phyloP scores from a whole-genome alignment of 1,140 invertebrate species.

The Neodiprion fabricii region DNA sequence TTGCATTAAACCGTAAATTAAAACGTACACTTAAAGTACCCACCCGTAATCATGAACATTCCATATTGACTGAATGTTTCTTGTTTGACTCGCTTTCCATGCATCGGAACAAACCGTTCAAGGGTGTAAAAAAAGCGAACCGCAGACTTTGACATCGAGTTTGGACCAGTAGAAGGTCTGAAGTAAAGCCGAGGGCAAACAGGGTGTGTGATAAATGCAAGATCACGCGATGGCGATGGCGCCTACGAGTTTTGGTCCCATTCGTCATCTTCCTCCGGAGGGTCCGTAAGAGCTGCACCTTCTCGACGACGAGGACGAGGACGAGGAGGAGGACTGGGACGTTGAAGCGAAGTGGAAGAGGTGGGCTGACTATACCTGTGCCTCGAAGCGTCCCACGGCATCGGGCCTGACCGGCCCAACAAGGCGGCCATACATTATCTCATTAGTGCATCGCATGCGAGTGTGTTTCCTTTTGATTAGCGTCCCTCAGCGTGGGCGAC shows the following conservation, averaged over 20 bases:
- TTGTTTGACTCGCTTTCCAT: too few relatives aligned
- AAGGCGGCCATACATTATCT: constrained; percentile 17
- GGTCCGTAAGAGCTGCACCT: not conserved
- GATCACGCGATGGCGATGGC: not conserved
- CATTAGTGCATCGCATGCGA: constrained; percentile 12
- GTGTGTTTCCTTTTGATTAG: constrained; percentile 14
- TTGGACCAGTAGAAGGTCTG: too few relatives aligned
- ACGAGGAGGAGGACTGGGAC: not conserved
- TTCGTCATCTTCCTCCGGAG: not conserved
- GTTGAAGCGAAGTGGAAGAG: not conserved
- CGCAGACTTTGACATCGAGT: too few relatives aligned
- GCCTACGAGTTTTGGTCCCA: constrained; percentile 4
- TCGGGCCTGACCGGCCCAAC: not conserved
- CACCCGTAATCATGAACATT: too few relatives aligned
- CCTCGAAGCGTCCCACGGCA: not conserved
- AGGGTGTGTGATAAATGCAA: not conserved
- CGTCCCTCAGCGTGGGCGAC: constrained; percentile 2
- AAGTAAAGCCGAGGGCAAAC: too few relatives aligned
- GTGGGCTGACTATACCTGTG: not conserved
- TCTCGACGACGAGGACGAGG: not conserved
- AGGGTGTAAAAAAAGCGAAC: too few relatives aligned
- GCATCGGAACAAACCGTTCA: too few relatives aligned
- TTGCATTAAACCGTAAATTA: too few relatives aligned
- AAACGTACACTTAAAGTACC: too few relatives aligned
- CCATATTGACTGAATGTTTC: too few relatives aligned